A percentile compares a stretch with the other conserved stretches of the same genome.
These are phyloP conservation scores for Mystacides longicornis DNA, from an alignment of 2,888 invertebrate species.

Conservation along the genomic window DNA sequence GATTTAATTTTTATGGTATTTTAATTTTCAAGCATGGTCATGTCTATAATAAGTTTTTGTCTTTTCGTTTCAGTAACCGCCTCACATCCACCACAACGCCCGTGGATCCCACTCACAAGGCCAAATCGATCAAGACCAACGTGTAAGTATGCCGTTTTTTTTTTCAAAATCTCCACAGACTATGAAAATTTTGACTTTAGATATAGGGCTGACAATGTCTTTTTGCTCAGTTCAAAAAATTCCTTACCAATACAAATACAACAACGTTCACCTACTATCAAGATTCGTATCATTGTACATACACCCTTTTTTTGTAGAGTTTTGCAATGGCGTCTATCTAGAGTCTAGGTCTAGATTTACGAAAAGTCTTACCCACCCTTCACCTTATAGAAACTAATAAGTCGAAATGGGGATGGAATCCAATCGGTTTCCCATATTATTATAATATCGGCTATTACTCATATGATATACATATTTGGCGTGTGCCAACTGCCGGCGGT, in stretches of 20 bases:
- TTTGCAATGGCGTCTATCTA: too few species aligned
- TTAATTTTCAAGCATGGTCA: background rate
- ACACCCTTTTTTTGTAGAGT: too few species aligned
- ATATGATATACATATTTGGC: too few species aligned
- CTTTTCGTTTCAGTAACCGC: conserved; percentile 62
- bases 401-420: too few species aligned
- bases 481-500: too few species aligned
- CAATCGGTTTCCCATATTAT: too few species aligned
- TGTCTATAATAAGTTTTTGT: conserved; percentile 1
- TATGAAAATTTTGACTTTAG: background rate
- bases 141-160: conserved; percentile 58
- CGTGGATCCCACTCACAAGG: conserved; percentile 89
- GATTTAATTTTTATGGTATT: background rate
- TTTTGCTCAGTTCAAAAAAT: too few species aligned
- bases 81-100: conserved; percentile 84
- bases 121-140: conserved; percentile 84
- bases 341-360: too few species aligned
- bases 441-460: too few species aligned
- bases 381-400: too few species aligned
- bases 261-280: background rate
- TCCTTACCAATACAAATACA: background rate
- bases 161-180: background rate
- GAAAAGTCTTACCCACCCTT: too few species aligned
- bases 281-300: background rate
- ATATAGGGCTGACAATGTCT: too few species aligned